phyloP scores from a whole-genome alignment of 2,113 vertebrate genomes.

The Toxostoma redivivum region DNA sequence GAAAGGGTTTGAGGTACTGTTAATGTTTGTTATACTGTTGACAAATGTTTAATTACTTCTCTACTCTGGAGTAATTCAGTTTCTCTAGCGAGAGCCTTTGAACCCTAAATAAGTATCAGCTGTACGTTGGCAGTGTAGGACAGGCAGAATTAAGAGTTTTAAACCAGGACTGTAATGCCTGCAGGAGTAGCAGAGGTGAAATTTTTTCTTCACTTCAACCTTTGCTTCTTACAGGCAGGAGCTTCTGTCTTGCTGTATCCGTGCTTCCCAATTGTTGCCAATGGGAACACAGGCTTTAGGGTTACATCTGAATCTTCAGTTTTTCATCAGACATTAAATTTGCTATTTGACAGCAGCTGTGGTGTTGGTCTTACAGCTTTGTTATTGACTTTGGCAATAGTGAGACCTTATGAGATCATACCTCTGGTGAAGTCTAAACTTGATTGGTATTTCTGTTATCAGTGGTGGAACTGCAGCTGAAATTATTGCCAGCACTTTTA shows the following conservation, averaged over 20 bases:
- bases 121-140: neutral
- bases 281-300: neutral
- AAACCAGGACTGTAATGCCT: neutral
- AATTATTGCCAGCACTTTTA: neutral
- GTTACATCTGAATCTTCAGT: neutral
- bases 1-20: neutral
- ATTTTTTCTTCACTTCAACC: neutral
- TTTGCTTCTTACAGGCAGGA: neutral
- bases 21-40: neutral
- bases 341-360: neutral
- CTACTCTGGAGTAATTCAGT: neutral
- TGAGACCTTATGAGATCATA: neutral
- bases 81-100: neutral
- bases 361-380: neutral
- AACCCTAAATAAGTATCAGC: neutral
- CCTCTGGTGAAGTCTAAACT: neutral
- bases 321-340: neutral
- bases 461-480: neutral
- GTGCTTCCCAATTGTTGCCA: rapidly evolving
- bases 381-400: neutral
- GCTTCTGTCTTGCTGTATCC: neutral
- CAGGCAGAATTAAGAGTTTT: neutral
- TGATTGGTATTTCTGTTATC: neutral
- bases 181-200: neutral
- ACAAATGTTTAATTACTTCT: neutral